Percentiles rank a stretch among this genome's conserved stretches.
Conservation (phyloP, 2,113 vertebrate genomes). For the Burhinus bistriatus region DNA sequence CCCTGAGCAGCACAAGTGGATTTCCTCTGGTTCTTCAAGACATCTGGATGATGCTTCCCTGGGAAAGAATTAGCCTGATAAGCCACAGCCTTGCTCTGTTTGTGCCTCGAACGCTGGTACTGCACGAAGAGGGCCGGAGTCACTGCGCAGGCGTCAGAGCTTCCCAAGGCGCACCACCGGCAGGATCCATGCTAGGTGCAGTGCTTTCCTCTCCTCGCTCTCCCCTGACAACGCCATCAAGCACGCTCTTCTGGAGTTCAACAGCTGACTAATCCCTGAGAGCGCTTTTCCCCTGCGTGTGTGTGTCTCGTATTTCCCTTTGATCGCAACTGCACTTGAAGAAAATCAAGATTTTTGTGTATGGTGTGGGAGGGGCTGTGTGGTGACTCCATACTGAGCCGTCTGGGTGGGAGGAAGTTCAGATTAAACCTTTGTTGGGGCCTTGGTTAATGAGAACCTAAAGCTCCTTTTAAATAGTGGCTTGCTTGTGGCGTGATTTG, state of each 20-base stretch:
- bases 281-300: neutral
- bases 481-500: neutral
- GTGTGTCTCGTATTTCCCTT: neutral
- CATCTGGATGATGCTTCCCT: neutral
- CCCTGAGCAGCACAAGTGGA: neutral
- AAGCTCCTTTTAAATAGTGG: neutral
- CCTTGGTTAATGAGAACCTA: neutral
- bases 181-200: neutral
- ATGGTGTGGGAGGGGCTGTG: neutral
- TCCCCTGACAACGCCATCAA: neutral
- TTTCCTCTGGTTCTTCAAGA: neutral
- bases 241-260: neutral
- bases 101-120: neutral
- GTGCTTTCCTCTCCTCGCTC: neutral
- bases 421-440: neutral
- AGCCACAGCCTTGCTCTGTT: accelerated
- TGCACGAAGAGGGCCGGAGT: neutral
- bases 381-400: neutral
- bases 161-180: neutral
- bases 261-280: neutral
- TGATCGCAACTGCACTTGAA: neutral
- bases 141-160: accelerated
- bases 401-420: slow-evolving; percentile 22
- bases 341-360: neutral
- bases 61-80: neutral